phyloP scores from a whole-genome alignment of 2,888 invertebrate genomes.

The Syrphus vitripennis region DNA sequence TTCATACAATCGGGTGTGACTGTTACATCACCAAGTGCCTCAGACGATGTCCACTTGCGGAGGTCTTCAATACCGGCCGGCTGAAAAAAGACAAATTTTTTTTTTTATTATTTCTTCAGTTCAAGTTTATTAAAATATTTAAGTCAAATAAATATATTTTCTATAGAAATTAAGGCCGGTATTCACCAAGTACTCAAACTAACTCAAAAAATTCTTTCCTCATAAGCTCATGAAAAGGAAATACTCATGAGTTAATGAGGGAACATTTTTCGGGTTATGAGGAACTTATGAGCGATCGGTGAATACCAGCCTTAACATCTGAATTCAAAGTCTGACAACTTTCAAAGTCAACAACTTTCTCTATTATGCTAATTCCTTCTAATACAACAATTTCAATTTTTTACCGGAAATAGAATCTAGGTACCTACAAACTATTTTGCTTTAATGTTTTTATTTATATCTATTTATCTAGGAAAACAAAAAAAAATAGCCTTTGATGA shows the following conservation, averaged over 20 bases:
- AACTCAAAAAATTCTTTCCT: too few species aligned
- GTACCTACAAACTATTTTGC: neutral
- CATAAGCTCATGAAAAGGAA: too few species aligned
- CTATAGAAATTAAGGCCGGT: too few species aligned
- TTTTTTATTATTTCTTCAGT: too few species aligned
- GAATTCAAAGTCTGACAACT: neutral
- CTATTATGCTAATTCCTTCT: neutral
- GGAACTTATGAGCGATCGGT: too few species aligned
- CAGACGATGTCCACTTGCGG: conserved; percentile 90
- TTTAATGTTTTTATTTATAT: neutral
- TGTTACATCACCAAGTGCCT: conserved; percentile 88
- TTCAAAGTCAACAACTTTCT: neutral
- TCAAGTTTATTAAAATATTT: too few species aligned
- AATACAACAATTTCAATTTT: neutral
- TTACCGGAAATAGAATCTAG: neutral
- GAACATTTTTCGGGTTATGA: too few species aligned
- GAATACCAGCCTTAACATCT: too few species aligned
- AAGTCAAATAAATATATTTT: too few species aligned
- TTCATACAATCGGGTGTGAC: conserved; percentile 90
- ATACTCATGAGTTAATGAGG: too few species aligned
- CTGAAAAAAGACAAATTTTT: too few species aligned
- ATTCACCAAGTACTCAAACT: too few species aligned
- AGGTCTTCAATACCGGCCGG: conserved; percentile 90
- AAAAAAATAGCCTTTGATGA: neutral
- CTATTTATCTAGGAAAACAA: neutral